Conservation (phyloP, 2,888 invertebrate genomes). For the Steromphala cineraria region DNA sequence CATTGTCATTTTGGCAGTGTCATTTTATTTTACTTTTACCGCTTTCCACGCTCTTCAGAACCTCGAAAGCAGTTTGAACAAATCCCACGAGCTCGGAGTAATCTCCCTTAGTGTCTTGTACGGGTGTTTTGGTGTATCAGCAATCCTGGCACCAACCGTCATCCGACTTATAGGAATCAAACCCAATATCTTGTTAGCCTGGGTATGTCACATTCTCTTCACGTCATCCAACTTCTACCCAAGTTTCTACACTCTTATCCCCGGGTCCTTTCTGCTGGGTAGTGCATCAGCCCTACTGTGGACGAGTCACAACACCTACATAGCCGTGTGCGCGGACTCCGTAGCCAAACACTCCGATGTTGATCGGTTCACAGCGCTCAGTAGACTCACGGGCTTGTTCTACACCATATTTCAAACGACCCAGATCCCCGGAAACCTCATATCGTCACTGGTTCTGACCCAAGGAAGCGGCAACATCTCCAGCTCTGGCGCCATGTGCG, state of each 20-base stretch:
- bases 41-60: slow-evolving; percentile 60
- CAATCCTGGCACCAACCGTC: not conserved
- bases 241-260: slow-evolving; percentile 58
- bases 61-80: slow-evolving; percentile 64
- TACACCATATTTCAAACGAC: slow-evolving; percentile 64
- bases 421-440: slow-evolving; percentile 67
- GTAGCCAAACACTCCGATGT: slow-evolving; percentile 51
- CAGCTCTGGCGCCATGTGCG: slow-evolving; percentile 28
- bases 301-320: slow-evolving; percentile 67
- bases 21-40: slow-evolving; percentile 39
- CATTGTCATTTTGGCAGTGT: slow-evolving; percentile 28
- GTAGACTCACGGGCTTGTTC: slow-evolving; percentile 68
- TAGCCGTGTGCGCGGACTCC: slow-evolving; percentile 61
- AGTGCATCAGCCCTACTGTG: slow-evolving; percentile 65
- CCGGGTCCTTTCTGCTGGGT: slow-evolving; percentile 67
- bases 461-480: slow-evolving; percentile 45
- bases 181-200: slow-evolving; percentile 51
- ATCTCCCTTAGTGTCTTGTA: slow-evolving; percentile 61
- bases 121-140: slow-evolving; percentile 34
- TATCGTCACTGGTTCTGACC: slow-evolving; percentile 66
- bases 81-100: slow-evolving; percentile 56
- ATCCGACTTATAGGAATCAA: not conserved
- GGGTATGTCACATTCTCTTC: slow-evolving; percentile 62
- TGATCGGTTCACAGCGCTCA: slow-evolving; percentile 57
- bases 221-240: slow-evolving; percentile 67